Conservation (phyloP, 2,888 invertebrate species). For the Formica aserva region DNA sequence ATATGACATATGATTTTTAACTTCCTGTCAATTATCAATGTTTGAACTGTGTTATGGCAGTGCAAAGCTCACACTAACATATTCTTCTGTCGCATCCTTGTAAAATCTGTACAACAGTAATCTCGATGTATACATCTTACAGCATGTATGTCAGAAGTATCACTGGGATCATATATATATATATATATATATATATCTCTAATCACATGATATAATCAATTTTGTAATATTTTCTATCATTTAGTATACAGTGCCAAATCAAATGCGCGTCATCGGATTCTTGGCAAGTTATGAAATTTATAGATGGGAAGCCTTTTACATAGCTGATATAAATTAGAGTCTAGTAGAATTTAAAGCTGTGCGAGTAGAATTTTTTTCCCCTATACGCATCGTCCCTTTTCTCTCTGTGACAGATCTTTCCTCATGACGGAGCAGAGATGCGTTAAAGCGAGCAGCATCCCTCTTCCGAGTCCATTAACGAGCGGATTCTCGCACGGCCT, state of each 20-base stretch:
- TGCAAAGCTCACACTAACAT: slow-evolving; percentile 25
- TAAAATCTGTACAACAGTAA: neutral
- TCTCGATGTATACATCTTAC: neutral
- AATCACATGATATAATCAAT: slow-evolving; percentile 21
- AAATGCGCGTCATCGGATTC: slow-evolving; percentile 19
- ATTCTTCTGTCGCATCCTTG: neutral
- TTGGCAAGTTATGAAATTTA: slow-evolving; percentile 30
- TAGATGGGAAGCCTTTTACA: neutral
- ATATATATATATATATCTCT: neutral
- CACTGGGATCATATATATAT: neutral
- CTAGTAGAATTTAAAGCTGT: neutral
- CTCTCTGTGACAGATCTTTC: neutral
- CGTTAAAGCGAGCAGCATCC: neutral
- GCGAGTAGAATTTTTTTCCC: neutral
- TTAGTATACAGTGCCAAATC: slow-evolving; percentile 30
- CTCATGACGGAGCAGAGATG: neutral
- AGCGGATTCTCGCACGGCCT: slow-evolving; percentile 38
- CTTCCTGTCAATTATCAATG: slow-evolving; percentile 19
- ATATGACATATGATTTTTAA: neutral
- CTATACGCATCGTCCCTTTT: neutral
- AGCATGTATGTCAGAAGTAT: neutral
- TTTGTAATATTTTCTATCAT: slow-evolving; percentile 7
- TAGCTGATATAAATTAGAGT: neutral
- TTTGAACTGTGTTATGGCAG: slow-evolving; percentile 46
- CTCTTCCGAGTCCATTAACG: slow-evolving; percentile 15